phyloP scores from a whole-genome alignment of 1,140 invertebrate species.

The Drosophila kanapiae region DNA sequence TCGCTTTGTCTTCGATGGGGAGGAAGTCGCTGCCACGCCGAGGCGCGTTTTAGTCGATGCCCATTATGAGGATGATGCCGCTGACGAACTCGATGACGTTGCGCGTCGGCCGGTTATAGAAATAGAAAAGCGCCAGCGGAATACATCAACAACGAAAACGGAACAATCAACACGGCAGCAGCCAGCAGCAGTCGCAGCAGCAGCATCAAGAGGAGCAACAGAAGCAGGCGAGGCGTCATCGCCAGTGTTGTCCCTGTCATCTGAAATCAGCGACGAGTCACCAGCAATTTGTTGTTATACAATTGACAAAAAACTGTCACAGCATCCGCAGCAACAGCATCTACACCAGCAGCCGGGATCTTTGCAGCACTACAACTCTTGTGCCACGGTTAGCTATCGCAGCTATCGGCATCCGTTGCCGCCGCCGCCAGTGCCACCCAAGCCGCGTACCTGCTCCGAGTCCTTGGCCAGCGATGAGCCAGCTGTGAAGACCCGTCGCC shows the following conservation, averaged over 20 bases:
- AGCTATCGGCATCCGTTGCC: slow-evolving; percentile 46
- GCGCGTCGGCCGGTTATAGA: slow-evolving; percentile 74
- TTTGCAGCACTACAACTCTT: slow-evolving; percentile 50
- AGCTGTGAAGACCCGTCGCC: slow-evolving; percentile 60
- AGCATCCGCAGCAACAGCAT: slow-evolving; percentile 12
- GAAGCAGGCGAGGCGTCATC: slow-evolving; percentile 63
- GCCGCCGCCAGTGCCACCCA: slow-evolving; percentile 65
- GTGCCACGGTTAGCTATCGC: slow-evolving; percentile 53
- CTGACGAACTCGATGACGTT: slow-evolving; percentile 72
- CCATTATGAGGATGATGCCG: slow-evolving; percentile 44
- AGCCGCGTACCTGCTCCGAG: slow-evolving; percentile 47
- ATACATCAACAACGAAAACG: slow-evolving; percentile 68
- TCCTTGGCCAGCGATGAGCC: slow-evolving; percentile 43
- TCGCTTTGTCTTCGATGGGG: slow-evolving; percentile 82
- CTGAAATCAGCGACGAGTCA: slow-evolving; percentile 67
- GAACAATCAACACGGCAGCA: slow-evolving; percentile 53
- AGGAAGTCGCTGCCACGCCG: slow-evolving; percentile 53
- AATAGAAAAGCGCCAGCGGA: slow-evolving; percentile 75
- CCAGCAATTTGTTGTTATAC: slow-evolving; percentile 81
- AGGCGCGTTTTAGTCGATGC: slow-evolving; percentile 55
- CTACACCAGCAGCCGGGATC: slow-evolving; percentile 11
- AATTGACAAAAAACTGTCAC: slow-evolving; percentile 67
- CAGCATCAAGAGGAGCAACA: slow-evolving; percentile 33
- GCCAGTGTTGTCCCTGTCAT: slow-evolving; percentile 58
- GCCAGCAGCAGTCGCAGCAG: slow-evolving; percentile 32